Base-by-base conservation (phyloP, 1,140 invertebrate genomes). In the Melitaea cinxia region DNA sequence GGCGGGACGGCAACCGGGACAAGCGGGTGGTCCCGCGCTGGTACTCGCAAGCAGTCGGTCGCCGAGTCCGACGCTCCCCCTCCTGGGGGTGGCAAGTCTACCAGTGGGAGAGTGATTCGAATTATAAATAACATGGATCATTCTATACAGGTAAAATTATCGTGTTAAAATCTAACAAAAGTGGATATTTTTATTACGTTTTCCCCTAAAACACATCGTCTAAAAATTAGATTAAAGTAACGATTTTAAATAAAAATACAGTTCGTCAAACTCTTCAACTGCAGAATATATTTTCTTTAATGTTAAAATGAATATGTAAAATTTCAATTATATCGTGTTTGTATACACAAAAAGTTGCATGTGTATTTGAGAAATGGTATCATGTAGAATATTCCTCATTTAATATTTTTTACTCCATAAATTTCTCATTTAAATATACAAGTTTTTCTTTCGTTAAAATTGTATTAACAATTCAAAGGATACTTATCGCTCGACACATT, bases 91-190 rank as follows among this genome's bases (percentile, higher is more conserved):
- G 94, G 94, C 77, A 96, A 96, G 76, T 94, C 95, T 24, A 94
- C 94, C 65, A 95, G 96, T 17, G 96, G 96, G 37, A 93, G 96
- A 63, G 96, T 97, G 61, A 97, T 98, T 77, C 93, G 96, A 58
- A 97, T 98, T 80, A 96, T 98, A 81, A 98, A 98, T 89, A 97
- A 97, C 82, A 94, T 95, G 91, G 96, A 98, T 87, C 96, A 97
- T 78, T 96, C 96, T 23, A 95, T 97, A 72, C 96, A 98, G 94
- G 96, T 97, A 45, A 70, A 26, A 10, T 42, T 42, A 9, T 17
- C 6, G 4, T 14, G 14, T 15, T 15, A 42, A 15, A 7, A 17
- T n/a, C 15, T 9, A 9, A 33, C 1, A 33, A 33, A 30, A 1
- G 12, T 30, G 7, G 28, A 9, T 30, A 2, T 1, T 30, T 30